Evolutionary conservation across 1,140 invertebrate genomes (phyloP), one percentile per base, ranked within the genome.

Genomic region (Musca vetustissima): DNA sequence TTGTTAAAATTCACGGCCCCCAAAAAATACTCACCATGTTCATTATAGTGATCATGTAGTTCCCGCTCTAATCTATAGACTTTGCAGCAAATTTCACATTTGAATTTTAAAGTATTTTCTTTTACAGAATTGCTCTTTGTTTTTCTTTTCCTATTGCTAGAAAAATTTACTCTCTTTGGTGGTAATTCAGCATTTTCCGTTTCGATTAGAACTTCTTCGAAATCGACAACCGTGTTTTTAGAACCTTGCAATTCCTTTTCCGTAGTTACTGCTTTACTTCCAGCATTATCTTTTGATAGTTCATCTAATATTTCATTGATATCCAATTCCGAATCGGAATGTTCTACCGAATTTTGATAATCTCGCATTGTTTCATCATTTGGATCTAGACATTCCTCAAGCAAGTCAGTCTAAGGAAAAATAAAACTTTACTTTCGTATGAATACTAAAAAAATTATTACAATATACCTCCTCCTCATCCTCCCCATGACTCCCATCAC

Each of bases 21-120:
- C 24, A 1, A 28, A 3, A 28, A 3, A 28, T 17, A 50, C 50
- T 4, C 22, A 67, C 66, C 66, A 53, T 67, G 66, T 1, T 53
- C 50, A 28, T 67, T 50, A 22, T 67, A 67, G 21, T 67, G 66
- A 3, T 67, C 48, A 15, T 32, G 25, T 21, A 67, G 32, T 28
- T 67, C 49, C 7, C 66, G 49, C 47, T 67, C 48, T 15, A 67
- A 67, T 8, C 47, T 28, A 19, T 47, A 67, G 25, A 53, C 32
- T 13, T 22, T 21, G 19, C 21, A 52, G n/a, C 66, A 67, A 55
- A 55, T 25, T 32, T 67, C 66, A 28, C 66, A 67, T 55, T 67
- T 67, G 14, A 67, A 67, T 6, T 67, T n/a, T 50, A 55, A 67
- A 65, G 8, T 28, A 28, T 17, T 43, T 43, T 11, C 14, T n/a